Percentiles rank a stretch among this genome's conserved stretches.
These are phyloP conservation scores for Aegotheles bennettii DNA, from an alignment of 2,113 vertebrate genomes.

Conservation along the genomic window DNA sequence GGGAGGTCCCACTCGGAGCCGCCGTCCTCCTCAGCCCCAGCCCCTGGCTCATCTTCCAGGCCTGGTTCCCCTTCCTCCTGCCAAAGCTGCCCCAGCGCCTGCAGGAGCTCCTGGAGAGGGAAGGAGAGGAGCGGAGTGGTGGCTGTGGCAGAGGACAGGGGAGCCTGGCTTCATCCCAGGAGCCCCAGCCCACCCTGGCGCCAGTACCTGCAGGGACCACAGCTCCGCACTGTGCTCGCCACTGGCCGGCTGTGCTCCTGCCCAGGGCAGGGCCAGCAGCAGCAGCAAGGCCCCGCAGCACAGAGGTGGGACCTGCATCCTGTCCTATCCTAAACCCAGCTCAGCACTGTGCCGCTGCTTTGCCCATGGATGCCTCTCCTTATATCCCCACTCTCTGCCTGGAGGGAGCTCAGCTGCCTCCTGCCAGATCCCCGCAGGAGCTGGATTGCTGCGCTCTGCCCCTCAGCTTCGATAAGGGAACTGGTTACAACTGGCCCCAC, in stretches of 20 bases:
- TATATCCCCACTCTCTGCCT: background rate
- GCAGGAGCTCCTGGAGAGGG: background rate
- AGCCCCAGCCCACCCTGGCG: background rate
- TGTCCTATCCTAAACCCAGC: background rate
- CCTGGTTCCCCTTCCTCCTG: background rate
- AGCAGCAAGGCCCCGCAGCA: background rate
- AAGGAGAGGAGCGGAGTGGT: background rate
- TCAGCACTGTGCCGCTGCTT: background rate
- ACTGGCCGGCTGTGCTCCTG: background rate
- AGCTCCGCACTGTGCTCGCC: background rate
- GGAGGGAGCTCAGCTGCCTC: background rate
- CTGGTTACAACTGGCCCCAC: background rate
- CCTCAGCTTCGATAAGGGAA: background rate
- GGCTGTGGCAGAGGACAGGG: too few relatives aligned
- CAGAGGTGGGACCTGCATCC: background rate
- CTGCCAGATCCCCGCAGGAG: background rate
- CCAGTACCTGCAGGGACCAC: background rate
- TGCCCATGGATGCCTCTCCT: background rate
- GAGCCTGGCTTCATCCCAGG: accelerated
- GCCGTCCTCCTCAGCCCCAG: background rate
- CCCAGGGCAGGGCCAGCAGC: background rate
- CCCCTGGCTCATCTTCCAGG: background rate
- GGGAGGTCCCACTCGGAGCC: background rate
- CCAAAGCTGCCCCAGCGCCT: background rate
- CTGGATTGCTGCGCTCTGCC: background rate